A percentile compares a stretch with the other conserved stretches of the same genome.
Conservation (phyloP, 2,888 invertebrate genomes). For the Eilema griseolum region DNA sequence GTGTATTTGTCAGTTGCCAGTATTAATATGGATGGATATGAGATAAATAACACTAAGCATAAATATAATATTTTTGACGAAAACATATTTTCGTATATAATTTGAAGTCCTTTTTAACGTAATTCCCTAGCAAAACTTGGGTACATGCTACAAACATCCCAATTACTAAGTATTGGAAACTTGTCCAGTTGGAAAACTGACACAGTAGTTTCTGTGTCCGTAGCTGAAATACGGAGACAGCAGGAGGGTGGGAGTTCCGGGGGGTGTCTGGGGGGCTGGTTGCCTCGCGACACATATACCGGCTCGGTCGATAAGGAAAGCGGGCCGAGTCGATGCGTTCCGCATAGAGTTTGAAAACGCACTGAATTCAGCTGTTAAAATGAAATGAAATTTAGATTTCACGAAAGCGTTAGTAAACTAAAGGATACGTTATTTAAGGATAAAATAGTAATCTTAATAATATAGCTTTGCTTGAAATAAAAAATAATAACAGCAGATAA, state of each 20-base stretch:
- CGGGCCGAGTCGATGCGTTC: conserved; percentile 78
- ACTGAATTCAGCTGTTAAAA: conserved; percentile 58
- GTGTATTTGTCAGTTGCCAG: background rate
- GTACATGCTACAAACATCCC: conserved; percentile 48
- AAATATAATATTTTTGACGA: background rate
- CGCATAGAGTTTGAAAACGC: conserved; percentile 62
- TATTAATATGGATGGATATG: too few species aligned
- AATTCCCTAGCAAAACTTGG: conserved; percentile 24
- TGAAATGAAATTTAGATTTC: conserved; percentile 46
- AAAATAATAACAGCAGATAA: background rate
- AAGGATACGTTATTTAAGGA: background rate
- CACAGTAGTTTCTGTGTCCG: conserved; percentile 62
- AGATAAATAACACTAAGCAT: background rate
- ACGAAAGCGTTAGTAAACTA: conserved; percentile 25
- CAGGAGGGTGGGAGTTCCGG: conserved; percentile 50
- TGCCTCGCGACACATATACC: conserved; percentile 80
- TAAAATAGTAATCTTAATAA: background rate
- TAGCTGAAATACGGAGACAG: conserved; percentile 60
- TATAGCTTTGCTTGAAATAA: background rate
- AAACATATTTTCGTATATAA: background rate
- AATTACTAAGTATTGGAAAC: conserved; percentile 59
- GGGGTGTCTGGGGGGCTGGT: conserved; percentile 59
- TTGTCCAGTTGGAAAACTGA: conserved; percentile 54
- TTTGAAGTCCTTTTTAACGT: conserved; percentile 6
- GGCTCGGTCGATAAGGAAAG: conserved; percentile 79